Percentiles rank a stretch among this genome's conserved stretches.
Conservation (phyloP, 2,113 vertebrate species). For the Platichthys stellatus region DNA sequence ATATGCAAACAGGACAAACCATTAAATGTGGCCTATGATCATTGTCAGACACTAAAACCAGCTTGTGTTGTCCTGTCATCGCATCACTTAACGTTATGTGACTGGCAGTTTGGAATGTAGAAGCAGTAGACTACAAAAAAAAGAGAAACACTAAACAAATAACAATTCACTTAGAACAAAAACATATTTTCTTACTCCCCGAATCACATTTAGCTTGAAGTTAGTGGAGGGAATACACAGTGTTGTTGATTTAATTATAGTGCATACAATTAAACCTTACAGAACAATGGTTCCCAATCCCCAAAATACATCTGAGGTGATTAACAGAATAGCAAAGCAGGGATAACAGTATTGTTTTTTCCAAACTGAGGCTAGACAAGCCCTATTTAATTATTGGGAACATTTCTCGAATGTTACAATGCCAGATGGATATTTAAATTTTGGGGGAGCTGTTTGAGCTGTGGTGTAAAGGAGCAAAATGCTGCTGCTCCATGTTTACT, state of each 20-base stretch:
- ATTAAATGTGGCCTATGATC: conserved; percentile 39
- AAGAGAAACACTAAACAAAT: neutral
- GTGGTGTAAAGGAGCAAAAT: neutral
- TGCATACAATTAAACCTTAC: neutral
- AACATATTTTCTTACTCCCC: neutral
- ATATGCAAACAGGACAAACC: conserved; percentile 21
- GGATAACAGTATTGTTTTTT: neutral
- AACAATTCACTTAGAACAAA: neutral
- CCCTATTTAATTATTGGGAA: neutral
- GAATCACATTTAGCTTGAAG: neutral
- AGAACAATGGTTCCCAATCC: neutral
- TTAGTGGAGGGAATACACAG: neutral
- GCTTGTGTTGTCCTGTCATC: conserved; percentile 16
- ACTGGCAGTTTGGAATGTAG: conserved; percentile 10
- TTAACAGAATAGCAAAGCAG: neutral
- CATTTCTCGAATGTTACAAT: neutral
- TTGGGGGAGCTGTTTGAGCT: neutral
- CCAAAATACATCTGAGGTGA: neutral
- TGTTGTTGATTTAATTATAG: neutral
- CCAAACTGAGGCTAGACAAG: neutral
- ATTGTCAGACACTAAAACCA: conserved; percentile 45
- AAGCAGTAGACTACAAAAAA: neutral
- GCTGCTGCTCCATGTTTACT: neutral
- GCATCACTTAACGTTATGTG: conserved; percentile 4
- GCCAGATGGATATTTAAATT: neutral